Evolutionary conservation across 2,888 invertebrate species (phyloP).

Genomic region (Chymomyza procnemis): DNA sequence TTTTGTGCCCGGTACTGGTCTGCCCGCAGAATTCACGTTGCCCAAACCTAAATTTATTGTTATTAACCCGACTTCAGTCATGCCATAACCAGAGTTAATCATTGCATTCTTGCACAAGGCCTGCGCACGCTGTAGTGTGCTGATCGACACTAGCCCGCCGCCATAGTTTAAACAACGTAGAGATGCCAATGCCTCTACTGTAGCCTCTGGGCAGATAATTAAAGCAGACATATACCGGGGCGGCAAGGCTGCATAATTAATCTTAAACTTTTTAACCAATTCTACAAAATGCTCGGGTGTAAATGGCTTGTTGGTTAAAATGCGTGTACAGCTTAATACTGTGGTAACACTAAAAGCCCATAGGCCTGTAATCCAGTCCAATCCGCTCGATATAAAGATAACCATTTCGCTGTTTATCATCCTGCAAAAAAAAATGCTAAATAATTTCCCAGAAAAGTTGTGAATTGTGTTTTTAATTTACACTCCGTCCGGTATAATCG

Average conservation of each 20-base stretch:
- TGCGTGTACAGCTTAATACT: conserved; percentile 48
- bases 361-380: conserved; percentile 66
- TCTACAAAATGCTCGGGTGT: conserved; percentile 55
- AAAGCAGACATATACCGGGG: conserved; percentile 59
- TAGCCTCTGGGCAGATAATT: conserved; percentile 46
- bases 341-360: conserved; percentile 45
- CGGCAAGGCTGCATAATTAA: conserved; percentile 52
- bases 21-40: conserved; percentile 60
- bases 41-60: conserved; percentile 47
- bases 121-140: conserved; percentile 50
- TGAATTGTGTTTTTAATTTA: neutral
- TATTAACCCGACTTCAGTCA: conserved; percentile 63
- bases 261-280: conserved; percentile 60
- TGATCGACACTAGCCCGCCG: conserved; percentile 53
- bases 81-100: conserved; percentile 60
- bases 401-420: conserved; percentile 42
- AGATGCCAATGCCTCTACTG: conserved; percentile 45
- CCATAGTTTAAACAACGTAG: conserved; percentile 55
- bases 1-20: conserved; percentile 42
- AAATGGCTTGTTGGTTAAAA: conserved; percentile 59
- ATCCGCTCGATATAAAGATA: conserved; percentile 43
- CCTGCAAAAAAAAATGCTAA: conserved; percentile 19
- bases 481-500: conserved; percentile 39
- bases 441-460: neutral
- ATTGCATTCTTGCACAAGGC: conserved; percentile 47